Evolutionary conservation across 2,797 vertebrate genomes (phyloP).

Genomic region (Acrossocheilus fasciatus): DNA sequence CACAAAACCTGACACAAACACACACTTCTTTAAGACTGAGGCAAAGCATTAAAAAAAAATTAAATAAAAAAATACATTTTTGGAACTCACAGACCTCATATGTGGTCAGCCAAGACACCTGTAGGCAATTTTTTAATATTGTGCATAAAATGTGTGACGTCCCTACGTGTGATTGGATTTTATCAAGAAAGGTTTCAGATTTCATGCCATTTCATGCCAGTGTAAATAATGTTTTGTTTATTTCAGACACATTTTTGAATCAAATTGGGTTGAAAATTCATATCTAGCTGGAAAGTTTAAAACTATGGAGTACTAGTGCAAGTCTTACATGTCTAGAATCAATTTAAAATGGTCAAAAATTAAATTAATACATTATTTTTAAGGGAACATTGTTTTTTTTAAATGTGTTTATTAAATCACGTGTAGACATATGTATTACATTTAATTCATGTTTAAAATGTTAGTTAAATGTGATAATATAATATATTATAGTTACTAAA

Average conservation of each 20-base stretch:
- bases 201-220: not conserved
- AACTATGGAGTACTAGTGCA: not conserved
- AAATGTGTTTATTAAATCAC: not conserved
- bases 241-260: not conserved
- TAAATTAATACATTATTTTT: not conserved
- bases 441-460: not conserved
- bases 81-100: not conserved
- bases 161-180: not conserved
- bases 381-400: not conserved
- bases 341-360: no score
- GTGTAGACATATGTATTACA: not conserved
- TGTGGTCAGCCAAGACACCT: not conserved
- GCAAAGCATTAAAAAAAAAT: not conserved
- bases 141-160: not conserved
- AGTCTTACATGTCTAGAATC: not conserved
- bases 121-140: not conserved
- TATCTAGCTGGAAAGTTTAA: not conserved
- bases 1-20: constrained; percentile 85
- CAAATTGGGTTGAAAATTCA: not conserved
- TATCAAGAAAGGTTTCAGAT: not conserved
- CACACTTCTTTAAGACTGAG: not conserved
- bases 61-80: not conserved
- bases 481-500: not conserved
- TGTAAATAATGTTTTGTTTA: not conserved
- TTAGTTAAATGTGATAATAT: not conserved